phyloP scores from a whole-genome alignment of 2,797 vertebrate species.

The Hemitrygon akajei region DNA sequence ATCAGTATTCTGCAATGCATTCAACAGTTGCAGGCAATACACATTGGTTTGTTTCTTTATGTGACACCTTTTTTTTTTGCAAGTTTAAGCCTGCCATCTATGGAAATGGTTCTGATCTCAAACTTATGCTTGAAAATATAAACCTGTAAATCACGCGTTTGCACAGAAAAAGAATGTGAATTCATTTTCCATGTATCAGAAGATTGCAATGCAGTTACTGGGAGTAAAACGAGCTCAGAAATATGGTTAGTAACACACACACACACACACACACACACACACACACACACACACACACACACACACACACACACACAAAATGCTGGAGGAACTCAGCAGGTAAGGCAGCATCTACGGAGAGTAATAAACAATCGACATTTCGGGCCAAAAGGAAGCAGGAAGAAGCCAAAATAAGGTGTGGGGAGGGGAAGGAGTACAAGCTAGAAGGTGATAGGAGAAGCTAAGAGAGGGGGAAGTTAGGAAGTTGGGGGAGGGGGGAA shows the following conservation, averaged over 20 bases:
- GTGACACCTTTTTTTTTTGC: background rate
- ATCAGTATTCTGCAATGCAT: background rate
- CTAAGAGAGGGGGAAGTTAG: too few relatives aligned
- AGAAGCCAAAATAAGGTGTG: too few relatives aligned
- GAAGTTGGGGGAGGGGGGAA: too few relatives aligned
- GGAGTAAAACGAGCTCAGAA: background rate
- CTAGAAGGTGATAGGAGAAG: too few relatives aligned
- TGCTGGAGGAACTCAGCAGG: too few relatives aligned
- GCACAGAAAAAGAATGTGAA: background rate
- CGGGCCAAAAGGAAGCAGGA: too few relatives aligned
- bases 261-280: too few relatives aligned
- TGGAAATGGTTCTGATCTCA: background rate
- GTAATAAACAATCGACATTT: too few relatives aligned
- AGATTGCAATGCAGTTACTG: background rate
- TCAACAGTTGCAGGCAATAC: background rate
- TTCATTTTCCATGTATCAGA: background rate
- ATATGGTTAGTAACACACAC: background rate
- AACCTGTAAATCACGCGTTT: background rate
- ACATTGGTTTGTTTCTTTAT: background rate
- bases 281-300: too few relatives aligned
- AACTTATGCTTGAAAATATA: background rate
- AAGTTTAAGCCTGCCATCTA: background rate
- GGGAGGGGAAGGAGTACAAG: too few relatives aligned
- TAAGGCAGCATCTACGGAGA: too few relatives aligned
- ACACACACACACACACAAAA: too few relatives aligned